Base-by-base conservation (phyloP, 92 coral and sea anemone species). In the Phenganax marumi region DNA sequence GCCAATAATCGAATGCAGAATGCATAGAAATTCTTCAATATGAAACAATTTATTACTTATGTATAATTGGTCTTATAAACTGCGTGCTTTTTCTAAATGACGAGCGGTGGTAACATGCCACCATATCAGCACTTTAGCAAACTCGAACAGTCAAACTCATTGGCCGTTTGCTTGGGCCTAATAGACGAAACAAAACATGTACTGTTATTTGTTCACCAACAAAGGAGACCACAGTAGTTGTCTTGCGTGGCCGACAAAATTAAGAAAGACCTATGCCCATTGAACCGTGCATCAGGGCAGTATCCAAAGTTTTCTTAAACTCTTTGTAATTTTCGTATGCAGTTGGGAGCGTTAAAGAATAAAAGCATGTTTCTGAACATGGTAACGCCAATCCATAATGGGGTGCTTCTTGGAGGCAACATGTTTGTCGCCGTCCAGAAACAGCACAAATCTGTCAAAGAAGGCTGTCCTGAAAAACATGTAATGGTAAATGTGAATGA, bases 401-500 rank as follows among this genome's bases (percentile, higher is more conserved):
- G 47, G 23, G 50, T 33, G 52, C 55, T 70, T 17, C 72, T 58
- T 73, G 81, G 23, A 6, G 86, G 87, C 52, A 84, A 81, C 55
- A 62, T 76, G 61, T 76, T 84, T 55, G 75, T 84, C 4, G 75
- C 87, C 49, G 87, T 84, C 83, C 87, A 84, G 63, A 84, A 84
- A 75, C 87, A 60, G 14, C 87, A 76, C 66, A 84, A 63, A 64
- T 84, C 83, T 11, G 49, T 21, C 24, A 84, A 66, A 9, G 68
- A 52, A 48, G 87, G 75, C 52, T 81, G 75, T 9, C 70, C 87
- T 84, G 21, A 18, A 64, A 16, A 53, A 58, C 21, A 58, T 58
- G 43, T 58, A 18, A 58, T 14, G 14, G 21, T 54, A 12, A 54
- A 54, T 54, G 61, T 54, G 16, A 12, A 54, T 54, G 18, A 12